phyloP scores from a whole-genome alignment of 2,888 invertebrate genomes.

The Proisotoma minuta region DNA sequence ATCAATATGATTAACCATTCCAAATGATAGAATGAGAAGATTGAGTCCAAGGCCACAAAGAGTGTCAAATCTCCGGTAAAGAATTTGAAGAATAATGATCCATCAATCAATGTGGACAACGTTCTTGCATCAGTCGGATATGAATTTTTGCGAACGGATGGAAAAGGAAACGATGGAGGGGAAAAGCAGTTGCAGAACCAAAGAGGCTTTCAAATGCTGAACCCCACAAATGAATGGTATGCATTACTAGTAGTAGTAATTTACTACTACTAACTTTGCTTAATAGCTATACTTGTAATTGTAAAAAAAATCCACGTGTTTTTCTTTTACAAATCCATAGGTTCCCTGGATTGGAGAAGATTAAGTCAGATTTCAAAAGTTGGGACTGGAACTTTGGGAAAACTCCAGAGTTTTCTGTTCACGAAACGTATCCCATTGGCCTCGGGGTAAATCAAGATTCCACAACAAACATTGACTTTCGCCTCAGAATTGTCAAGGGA shows the following conservation, averaged over 20 bases:
- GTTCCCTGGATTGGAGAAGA: constrained; percentile 62
- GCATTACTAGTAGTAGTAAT: constrained; percentile 67
- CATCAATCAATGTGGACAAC: constrained; percentile 64
- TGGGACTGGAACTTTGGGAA: constrained; percentile 88
- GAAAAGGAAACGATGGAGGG: constrained; percentile 63
- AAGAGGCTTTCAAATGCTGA: constrained; percentile 76
- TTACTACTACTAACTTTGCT: constrained; percentile 29
- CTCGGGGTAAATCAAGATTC: constrained; percentile 17
- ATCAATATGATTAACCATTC: background rate
- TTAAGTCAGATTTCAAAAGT: constrained; percentile 64
- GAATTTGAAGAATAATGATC: constrained; percentile 73
- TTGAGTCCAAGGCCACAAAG: constrained; percentile 77
- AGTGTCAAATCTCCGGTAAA: constrained; percentile 76
- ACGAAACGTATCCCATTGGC: constrained; percentile 57
- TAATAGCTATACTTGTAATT: background rate
- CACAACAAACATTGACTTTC: constrained; percentile 26
- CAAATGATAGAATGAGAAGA: constrained; percentile 49
- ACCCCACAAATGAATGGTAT: constrained; percentile 76
- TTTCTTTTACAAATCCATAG: constrained; percentile 12
- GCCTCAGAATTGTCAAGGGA: constrained; percentile 29
- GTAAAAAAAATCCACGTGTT: constrained; percentile 12
- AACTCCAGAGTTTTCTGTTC: constrained; percentile 77
- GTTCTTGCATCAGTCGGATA: constrained; percentile 75
- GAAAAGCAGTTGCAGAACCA: constrained; percentile 61
- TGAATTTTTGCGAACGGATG: constrained; percentile 72